Percentiles rank a stretch among this genome's conserved stretches.
These are phyloP conservation scores for Microtus californicus DNA, from an alignment of 2,797 vertebrate species.

Conservation along the genomic window DNA sequence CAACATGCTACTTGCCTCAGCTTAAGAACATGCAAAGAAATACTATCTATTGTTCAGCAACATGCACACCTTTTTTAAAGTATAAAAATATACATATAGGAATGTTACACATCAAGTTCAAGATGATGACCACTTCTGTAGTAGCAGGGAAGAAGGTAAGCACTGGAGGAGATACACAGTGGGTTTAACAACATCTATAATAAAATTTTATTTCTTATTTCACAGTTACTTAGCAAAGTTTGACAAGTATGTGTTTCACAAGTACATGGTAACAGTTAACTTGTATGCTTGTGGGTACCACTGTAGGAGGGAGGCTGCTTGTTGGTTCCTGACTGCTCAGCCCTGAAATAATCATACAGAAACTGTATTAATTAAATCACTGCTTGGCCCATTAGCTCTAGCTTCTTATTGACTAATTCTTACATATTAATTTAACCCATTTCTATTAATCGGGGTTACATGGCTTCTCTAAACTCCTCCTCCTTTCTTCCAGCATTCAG, in stretches of 20 bases:
- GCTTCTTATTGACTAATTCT: no score
- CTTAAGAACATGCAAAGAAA: conserved; percentile 29
- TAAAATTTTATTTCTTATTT: neutral
- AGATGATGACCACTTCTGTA: neutral
- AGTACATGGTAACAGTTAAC: neutral
- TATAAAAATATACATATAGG: conserved; percentile 1
- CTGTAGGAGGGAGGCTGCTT: no score
- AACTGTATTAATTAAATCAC: no score
- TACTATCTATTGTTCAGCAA: conserved; percentile 6
- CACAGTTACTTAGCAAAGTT: neutral
- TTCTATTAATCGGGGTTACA: no score
- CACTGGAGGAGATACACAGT: neutral
- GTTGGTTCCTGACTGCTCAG: no score
- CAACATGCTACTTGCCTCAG: neutral
- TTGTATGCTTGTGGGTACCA: neutral
- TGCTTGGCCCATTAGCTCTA: no score
- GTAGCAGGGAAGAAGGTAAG: neutral
- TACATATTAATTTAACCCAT: no score
- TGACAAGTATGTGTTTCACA: neutral
- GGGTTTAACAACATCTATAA: neutral
- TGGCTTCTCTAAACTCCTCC: no score
- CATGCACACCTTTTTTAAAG: neutral
- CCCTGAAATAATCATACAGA: no score
- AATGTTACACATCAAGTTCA: conserved; percentile 54
- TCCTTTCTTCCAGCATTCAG: no score